Percentiles rank a stretch among this genome's conserved stretches.
These are phyloP conservation scores for Pygoscelis antarcticus DNA, from an alignment of 2,113 vertebrate species.

Conservation along the genomic window DNA sequence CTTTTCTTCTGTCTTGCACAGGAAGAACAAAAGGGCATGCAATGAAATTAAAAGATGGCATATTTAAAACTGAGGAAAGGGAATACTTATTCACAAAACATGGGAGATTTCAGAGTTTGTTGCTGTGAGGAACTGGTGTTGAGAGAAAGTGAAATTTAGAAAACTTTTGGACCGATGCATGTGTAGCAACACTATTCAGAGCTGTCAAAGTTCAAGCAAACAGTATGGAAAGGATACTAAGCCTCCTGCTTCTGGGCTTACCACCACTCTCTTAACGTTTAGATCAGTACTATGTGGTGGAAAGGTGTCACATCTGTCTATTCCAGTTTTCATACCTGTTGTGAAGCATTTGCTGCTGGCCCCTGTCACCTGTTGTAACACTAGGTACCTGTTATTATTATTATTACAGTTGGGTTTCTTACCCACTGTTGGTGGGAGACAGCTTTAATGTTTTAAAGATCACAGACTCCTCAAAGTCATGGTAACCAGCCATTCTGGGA, in stretches of 20 bases:
- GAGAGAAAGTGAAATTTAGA: not conserved
- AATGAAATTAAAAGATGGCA: not conserved
- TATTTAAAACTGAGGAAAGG: not conserved
- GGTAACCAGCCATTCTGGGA: not conserved
- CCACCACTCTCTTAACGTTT: not conserved
- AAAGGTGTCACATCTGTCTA: not conserved
- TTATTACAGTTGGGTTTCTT: not conserved
- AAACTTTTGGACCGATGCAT: not conserved
- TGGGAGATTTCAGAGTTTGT: not conserved
- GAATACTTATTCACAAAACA: not conserved
- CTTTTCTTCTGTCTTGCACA: not conserved
- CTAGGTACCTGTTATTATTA: not conserved
- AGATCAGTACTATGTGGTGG: not conserved
- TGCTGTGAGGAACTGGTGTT: not conserved
- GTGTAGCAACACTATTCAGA: not conserved
- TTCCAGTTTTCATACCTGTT: not conserved
- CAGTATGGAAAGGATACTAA: not conserved
- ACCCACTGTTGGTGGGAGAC: not conserved
- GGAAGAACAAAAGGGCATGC: not conserved
- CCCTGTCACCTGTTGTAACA: not conserved
- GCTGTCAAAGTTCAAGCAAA: not conserved
- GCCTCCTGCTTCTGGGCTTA: not conserved
- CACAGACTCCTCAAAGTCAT: not conserved
- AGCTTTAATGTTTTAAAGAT: not conserved
- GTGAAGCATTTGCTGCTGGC: not conserved